These are phyloP conservation scores for Adrianichthys oophorus DNA, from an alignment of 2,797 vertebrate genomes.

Conservation along the genomic window DNA sequence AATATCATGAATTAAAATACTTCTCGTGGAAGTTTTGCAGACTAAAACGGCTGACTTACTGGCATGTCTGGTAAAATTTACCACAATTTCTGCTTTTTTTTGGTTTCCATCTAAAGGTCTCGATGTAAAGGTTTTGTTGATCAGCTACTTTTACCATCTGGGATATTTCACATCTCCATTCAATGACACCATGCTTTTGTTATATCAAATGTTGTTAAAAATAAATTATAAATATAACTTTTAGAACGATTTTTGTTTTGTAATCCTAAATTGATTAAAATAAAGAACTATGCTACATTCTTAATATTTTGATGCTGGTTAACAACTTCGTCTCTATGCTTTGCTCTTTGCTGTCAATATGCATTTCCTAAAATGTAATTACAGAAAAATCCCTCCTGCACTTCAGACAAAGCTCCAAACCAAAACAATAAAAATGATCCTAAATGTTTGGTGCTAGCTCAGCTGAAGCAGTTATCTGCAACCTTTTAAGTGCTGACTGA, in stretches of 20 bases:
- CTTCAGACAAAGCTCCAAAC: constrained; percentile 39
- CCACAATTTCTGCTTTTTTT: constrained; percentile 3
- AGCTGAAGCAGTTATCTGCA: constrained; percentile 29
- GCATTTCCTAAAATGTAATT: constrained; percentile 51
- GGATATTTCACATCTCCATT: constrained; percentile 3
- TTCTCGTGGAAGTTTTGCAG: not conserved
- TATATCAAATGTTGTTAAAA: too few relatives aligned
- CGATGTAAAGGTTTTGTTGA: not conserved
- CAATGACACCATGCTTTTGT: too few relatives aligned
- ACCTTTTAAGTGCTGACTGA: constrained; percentile 46
- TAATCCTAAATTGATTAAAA: too few relatives aligned
- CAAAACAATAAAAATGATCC: constrained; percentile 15
- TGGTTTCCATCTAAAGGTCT: not conserved
- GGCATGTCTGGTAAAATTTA: not conserved
- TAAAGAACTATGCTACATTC: constrained; percentile 16
- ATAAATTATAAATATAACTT: too few relatives aligned
- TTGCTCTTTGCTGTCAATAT: constrained; percentile 47
- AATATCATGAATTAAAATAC: not conserved
- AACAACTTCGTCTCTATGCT: constrained; percentile 37
- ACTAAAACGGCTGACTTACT: not conserved
- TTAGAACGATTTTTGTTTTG: too few relatives aligned
- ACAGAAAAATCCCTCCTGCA: constrained; percentile 35
- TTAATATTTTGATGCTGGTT: constrained; percentile 37
- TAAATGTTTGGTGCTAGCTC: constrained; percentile 26
- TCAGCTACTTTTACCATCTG: not conserved